phyloP scores from a whole-genome alignment of 2,113 vertebrate species.

The Apeltes quadracus region DNA sequence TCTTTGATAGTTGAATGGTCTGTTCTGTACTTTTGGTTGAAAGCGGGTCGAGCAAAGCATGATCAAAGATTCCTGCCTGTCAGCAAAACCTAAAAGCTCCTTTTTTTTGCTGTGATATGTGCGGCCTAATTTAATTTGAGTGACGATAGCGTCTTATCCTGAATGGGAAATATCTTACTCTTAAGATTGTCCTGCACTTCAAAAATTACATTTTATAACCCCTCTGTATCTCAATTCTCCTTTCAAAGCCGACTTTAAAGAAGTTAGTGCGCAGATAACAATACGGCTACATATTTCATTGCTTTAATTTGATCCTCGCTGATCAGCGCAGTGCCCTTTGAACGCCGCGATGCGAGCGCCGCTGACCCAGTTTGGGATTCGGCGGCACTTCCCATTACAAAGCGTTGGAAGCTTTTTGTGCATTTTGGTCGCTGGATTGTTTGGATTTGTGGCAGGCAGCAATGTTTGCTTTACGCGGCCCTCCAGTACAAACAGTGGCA shows the following conservation, averaged over 20 bases:
- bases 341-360: constrained; percentile 22
- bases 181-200: constrained; percentile 58
- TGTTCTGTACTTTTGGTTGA: constrained; percentile 29
- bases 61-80: constrained; percentile 40
- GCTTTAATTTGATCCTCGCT: constrained; percentile 51
- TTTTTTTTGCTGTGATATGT: constrained; percentile 46
- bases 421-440: constrained; percentile 46
- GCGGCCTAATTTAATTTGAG: constrained; percentile 66
- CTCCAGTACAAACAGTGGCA: constrained; percentile 25
- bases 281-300: constrained; percentile 40
- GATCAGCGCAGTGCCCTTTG: constrained; percentile 43
- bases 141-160: constrained; percentile 62
- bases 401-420: constrained; percentile 44
- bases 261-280: constrained; percentile 53
- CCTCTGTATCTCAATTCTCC: constrained; percentile 38
- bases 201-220: constrained; percentile 62
- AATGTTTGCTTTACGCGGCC: constrained; percentile 48
- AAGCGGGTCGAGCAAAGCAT: constrained; percentile 33
- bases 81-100: constrained; percentile 54
- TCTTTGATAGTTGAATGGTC: neutral
- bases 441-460: constrained; percentile 44
- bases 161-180: constrained; percentile 62
- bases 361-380: constrained; percentile 53
- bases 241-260: constrained; percentile 59
- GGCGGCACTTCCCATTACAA: constrained; percentile 8